Percentiles rank a stretch among this genome's conserved stretches.
phyloP scores from a whole-genome alignment of 1,140 invertebrate species.

The Aphelenchoides fujianensis region DNA sequence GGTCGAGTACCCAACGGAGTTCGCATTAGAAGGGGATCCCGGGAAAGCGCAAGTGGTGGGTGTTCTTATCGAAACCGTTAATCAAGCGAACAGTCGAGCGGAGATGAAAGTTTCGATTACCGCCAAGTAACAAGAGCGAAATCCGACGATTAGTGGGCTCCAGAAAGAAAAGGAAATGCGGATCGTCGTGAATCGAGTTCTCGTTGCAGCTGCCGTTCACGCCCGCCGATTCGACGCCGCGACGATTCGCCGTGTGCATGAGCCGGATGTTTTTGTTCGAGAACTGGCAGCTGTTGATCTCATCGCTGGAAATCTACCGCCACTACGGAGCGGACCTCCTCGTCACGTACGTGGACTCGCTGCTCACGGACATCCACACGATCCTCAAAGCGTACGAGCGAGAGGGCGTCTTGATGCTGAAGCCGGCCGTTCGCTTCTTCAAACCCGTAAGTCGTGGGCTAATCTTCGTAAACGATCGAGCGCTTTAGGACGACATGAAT shows the following conservation, averaged over 20 bases:
- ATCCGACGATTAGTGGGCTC: no score
- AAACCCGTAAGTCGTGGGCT: conserved; percentile 21
- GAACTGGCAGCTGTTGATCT: conserved; percentile 35
- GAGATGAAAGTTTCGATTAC: conserved; percentile 18
- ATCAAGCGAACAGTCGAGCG: neutral
- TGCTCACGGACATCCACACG: conserved; percentile 24
- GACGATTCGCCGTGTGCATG: conserved; percentile 36
- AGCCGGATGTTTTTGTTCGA: conserved; percentile 42
- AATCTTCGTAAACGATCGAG: conserved; percentile 17
- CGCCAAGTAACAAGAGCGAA: no score
- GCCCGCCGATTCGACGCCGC: conserved; percentile 24
- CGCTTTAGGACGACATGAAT: conserved; percentile 30
- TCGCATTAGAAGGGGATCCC: conserved; percentile 32
- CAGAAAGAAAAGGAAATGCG: no score
- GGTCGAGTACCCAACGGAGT: conserved; percentile 21
- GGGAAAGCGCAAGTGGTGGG: conserved; percentile 23
- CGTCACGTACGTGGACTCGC: conserved; percentile 28
- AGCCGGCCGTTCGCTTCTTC: conserved; percentile 30
- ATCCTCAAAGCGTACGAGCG: conserved; percentile 31
- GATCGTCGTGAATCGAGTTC: no score
- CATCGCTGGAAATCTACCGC: conserved; percentile 35
- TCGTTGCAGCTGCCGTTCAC: conserved; percentile 23
- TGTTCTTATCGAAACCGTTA: neutral
- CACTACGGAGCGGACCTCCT: conserved; percentile 35
- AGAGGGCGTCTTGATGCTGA: conserved; percentile 30